These are phyloP conservation scores for Drosophila suzukii DNA, from an alignment of 1,140 invertebrate genomes.

Conservation along the genomic window DNA sequence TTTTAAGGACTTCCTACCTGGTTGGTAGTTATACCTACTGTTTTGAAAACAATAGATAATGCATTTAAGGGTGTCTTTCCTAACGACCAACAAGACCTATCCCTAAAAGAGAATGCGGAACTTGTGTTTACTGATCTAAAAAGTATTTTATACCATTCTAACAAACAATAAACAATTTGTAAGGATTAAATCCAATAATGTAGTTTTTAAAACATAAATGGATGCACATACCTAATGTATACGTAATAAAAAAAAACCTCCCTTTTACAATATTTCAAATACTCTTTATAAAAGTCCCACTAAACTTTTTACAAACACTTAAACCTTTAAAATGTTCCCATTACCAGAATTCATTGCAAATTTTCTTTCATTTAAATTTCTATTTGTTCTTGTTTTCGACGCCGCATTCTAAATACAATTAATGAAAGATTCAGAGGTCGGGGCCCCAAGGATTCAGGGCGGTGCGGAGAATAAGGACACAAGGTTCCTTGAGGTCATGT, in stretches of 20 bases:
- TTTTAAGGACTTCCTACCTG: constrained; percentile 2
- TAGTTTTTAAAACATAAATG: too few relatives aligned
- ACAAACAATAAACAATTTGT: too few relatives aligned
- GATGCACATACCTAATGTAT: too few relatives aligned
- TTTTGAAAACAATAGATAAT: background rate
- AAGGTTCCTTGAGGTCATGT: constrained; percentile 48
- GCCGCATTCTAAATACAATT: constrained; percentile 61
- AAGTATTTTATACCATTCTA: too few relatives aligned
- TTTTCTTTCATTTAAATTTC: constrained; percentile 60
- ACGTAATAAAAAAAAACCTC: too few relatives aligned
- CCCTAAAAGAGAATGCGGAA: too few relatives aligned
- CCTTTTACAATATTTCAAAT: too few relatives aligned
- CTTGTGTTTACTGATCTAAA: too few relatives aligned
- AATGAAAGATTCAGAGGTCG: constrained; percentile 70
- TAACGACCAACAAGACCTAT: background rate
- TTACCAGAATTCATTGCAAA: constrained; percentile 53
- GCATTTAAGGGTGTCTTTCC: background rate
- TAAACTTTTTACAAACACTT: background rate
- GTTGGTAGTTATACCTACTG: background rate
- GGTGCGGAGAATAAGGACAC: background rate
- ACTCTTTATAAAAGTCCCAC: too few relatives aligned
- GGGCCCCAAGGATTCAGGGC: background rate
- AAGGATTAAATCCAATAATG: too few relatives aligned
- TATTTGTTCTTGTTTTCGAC: constrained; percentile 12
- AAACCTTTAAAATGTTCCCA: constrained; percentile 4